phyloP scores from a whole-genome alignment of 1,140 invertebrate species.

The Apis cerana region DNA sequence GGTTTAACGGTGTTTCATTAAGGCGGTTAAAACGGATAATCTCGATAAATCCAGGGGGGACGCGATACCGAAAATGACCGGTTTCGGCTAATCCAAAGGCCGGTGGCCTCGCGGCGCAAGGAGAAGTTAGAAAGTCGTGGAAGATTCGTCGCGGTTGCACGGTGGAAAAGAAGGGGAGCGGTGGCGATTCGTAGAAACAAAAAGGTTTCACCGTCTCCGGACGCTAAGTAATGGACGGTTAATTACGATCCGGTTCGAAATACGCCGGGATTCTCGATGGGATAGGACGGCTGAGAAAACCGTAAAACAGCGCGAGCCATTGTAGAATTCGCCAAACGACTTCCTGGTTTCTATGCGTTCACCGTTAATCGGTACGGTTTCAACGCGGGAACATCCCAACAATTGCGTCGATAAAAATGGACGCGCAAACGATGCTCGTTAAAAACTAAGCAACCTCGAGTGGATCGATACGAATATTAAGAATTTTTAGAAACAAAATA shows the following conservation, averaged over 20 bases:
- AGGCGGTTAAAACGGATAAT: conserved; percentile 40
- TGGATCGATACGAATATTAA: not conserved
- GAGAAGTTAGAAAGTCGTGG: conserved; percentile 62
- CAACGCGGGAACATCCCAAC: conserved; percentile 13
- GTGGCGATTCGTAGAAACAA: conserved; percentile 51
- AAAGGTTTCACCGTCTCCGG: conserved; percentile 42
- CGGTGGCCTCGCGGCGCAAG: not conserved
- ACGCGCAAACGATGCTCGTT: not conserved
- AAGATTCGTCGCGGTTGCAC: conserved; percentile 50
- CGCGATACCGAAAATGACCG: conserved; percentile 58
- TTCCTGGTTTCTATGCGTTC: conserved; percentile 43
- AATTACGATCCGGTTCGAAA: conserved; percentile 57
- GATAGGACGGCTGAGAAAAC: conserved; percentile 21
- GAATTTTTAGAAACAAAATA: too few relatives aligned
- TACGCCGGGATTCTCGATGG: conserved; percentile 44
- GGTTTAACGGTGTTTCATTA: conserved; percentile 63
- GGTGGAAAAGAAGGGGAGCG: conserved; percentile 16
- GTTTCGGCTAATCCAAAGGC: conserved; percentile 56
- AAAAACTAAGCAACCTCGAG: not conserved
- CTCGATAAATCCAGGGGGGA: conserved; percentile 47
- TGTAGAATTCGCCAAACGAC: conserved; percentile 49
- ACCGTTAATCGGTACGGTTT: conserved; percentile 53
- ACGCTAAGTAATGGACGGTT: conserved; percentile 49
- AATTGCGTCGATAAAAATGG: not conserved
- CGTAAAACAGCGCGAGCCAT: conserved; percentile 33